Base-by-base conservation (phyloP, 2,797 vertebrate genomes). In the Cynodonichthys magdalenae region DNA sequence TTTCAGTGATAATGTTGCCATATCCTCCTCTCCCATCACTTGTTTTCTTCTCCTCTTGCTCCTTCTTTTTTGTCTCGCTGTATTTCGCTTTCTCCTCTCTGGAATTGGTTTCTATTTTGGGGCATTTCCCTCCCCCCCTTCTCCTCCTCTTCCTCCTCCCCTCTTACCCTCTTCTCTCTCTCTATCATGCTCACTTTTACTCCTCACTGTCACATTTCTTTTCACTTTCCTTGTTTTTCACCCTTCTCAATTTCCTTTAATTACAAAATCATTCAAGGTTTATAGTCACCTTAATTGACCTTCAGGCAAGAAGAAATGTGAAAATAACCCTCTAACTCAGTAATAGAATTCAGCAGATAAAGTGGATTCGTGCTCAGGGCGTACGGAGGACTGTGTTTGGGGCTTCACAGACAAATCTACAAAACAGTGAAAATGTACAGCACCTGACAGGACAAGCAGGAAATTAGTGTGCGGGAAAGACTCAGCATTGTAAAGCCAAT, bases 261-360 rank as follows among this genome's bases (percentile, higher is more conserved):
- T 90, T 88, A 86, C 61, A 68, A 85, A 90, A 82, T 85, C 81
- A 84, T 87, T 89, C 86, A 86, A 80, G 93, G 94, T 94, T 94
- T 92, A 89, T 91, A 92, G 89, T 92, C 89, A 82, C 84, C 86
- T 89, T 92, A 90, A 90, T 92, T 94, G 79, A 84, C 87, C 85
- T 88, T 85, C 87, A 85, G 73, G 81, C 68, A 80, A 83, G 80
- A 83, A 75, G 49, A 84, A 83, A 86, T 84, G 62, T 79, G 81
- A 74, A 83, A 81, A 84, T 78, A 70, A 71, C 69, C 67, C 55
- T 75, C 44, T 42, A 28, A 79, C 72, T 78, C 68, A 73, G 57
- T 72, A 77, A 84, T 55, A 58, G 62, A 67, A 80, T 73, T 70
- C 59, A 73, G 74, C 59, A 61, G 68, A 84, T 81, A 69, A 77